Conservation (phyloP, 2,888 invertebrate species). For the Tenthredo livida region DNA sequence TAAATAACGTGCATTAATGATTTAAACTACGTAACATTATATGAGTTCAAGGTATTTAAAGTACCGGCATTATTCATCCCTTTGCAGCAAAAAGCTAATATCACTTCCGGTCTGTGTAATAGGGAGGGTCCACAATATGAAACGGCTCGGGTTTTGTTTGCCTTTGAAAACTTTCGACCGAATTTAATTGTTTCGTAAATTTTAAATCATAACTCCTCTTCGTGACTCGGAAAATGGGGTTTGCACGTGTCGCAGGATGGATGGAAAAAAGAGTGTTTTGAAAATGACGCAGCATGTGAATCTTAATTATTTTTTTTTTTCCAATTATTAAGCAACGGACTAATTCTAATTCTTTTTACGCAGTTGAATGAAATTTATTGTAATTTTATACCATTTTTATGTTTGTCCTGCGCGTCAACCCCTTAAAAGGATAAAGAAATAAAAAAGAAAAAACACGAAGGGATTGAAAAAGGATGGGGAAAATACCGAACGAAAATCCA, state of each 20-base stretch:
- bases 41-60: slow-evolving; percentile 32
- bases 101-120: slow-evolving; percentile 15
- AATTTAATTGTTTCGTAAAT: slow-evolving; percentile 54
- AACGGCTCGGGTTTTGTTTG: slow-evolving; percentile 23
- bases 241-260: slow-evolving; percentile 39
- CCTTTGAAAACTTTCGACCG: neutral
- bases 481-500: slow-evolving; percentile 18
- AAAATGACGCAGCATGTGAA: neutral
- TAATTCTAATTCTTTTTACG: neutral
- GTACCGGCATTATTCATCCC: slow-evolving; percentile 27
- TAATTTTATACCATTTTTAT: slow-evolving; percentile 6
- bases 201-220: slow-evolving; percentile 59
- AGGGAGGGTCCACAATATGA: neutral
- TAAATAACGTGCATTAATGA: slow-evolving; percentile 72
- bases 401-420: neutral
- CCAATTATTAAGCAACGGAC: neutral
- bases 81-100: slow-evolving; percentile 39
- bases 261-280: neutral
- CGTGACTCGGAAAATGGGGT: slow-evolving; percentile 53
- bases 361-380: slow-evolving; percentile 4
- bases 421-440: slow-evolving; percentile 15
- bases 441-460: slow-evolving; percentile 55
- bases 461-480: slow-evolving; percentile 48
- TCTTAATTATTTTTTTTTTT: neutral
- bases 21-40: slow-evolving; percentile 61